Evolutionary conservation across 2,797 vertebrate species (phyloP).

Genomic region (Microtus californicus): DNA sequence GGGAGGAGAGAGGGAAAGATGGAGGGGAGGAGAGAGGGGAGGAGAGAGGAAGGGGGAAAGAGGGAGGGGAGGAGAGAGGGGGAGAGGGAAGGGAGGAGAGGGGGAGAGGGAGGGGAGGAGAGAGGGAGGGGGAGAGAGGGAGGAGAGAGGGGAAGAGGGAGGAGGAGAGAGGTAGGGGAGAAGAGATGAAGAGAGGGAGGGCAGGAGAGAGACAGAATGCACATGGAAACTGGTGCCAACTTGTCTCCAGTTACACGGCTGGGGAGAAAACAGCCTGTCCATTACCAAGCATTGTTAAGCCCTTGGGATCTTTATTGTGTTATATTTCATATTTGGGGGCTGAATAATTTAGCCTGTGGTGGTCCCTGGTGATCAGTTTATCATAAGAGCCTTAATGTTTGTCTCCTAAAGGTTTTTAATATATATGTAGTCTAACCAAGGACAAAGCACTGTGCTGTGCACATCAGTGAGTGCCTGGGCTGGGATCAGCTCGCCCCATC

Average conservation of each 20-base stretch:
- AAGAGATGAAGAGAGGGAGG: not conserved
- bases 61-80: too few relatives aligned
- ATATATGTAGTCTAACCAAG: not conserved
- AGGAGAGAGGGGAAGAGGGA: too few relatives aligned
- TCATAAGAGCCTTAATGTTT: not conserved
- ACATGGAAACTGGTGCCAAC: not conserved
- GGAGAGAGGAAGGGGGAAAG: too few relatives aligned
- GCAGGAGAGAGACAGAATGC: not conserved
- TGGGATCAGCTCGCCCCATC: not conserved
- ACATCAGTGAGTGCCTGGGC: not conserved
- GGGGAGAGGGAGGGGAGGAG: rapidly evolving
- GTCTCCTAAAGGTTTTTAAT: not conserved
- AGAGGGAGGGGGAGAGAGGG: not conserved
- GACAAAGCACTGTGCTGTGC: not conserved
- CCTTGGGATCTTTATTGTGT: not conserved
- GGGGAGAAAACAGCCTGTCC: not conserved
- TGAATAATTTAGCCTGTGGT: not conserved
- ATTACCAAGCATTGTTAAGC: not conserved
- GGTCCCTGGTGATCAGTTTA: not conserved
- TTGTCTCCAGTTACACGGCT: not conserved
- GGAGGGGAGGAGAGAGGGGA: too few relatives aligned
- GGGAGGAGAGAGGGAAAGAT: not conserved
- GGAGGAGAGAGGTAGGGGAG: too few relatives aligned
- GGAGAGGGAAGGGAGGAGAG: too few relatives aligned
- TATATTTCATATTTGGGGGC: not conserved